A percentile compares a stretch with the other conserved stretches of the same genome.
phyloP scores from a whole-genome alignment of 2,888 invertebrate species.

The Sisyra terminalis region DNA sequence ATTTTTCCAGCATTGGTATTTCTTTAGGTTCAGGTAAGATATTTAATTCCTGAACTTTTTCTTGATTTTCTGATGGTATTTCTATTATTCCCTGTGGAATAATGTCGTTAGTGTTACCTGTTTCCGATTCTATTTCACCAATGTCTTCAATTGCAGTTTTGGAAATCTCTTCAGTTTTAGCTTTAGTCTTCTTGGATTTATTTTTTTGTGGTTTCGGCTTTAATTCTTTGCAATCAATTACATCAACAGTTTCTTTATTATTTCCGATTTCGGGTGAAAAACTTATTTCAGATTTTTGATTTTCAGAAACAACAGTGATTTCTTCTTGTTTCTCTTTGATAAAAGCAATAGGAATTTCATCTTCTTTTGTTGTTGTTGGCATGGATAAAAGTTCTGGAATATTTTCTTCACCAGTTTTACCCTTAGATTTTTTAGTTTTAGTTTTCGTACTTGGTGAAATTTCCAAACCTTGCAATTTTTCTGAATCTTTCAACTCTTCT shows the following conservation, averaged over 20 bases:
- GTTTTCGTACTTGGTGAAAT: constrained; percentile 10
- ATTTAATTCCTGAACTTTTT: too few relatives aligned
- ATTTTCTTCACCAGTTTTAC: not conserved
- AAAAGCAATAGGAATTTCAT: too few relatives aligned
- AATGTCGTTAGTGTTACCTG: constrained; percentile 19
- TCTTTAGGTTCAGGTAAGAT: too few relatives aligned
- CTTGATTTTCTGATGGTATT: too few relatives aligned
- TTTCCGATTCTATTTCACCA: constrained; percentile 17
- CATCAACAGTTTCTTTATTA: constrained; percentile 10
- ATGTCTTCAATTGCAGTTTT: constrained; percentile 9
- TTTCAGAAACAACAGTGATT: too few relatives aligned
- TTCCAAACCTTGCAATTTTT: constrained; percentile 8
- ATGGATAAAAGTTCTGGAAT: not conserved
- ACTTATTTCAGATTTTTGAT: too few relatives aligned
- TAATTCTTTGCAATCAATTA: not conserved
- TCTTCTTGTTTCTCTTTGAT: too few relatives aligned
- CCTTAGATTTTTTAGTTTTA: constrained; percentile 7
- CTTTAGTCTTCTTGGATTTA: not conserved
- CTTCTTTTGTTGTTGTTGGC: not conserved
- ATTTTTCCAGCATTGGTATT: constrained; percentile 9
- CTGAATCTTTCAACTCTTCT: constrained; percentile 13
- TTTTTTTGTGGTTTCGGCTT: not conserved
- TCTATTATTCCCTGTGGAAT: constrained; percentile 15
- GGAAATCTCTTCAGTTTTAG: not conserved
- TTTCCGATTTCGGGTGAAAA: constrained; percentile 1